Evolutionary conservation across 92 coral and sea anemone genomes (phyloP).

Genomic region (Porites cylindrica): DNA sequence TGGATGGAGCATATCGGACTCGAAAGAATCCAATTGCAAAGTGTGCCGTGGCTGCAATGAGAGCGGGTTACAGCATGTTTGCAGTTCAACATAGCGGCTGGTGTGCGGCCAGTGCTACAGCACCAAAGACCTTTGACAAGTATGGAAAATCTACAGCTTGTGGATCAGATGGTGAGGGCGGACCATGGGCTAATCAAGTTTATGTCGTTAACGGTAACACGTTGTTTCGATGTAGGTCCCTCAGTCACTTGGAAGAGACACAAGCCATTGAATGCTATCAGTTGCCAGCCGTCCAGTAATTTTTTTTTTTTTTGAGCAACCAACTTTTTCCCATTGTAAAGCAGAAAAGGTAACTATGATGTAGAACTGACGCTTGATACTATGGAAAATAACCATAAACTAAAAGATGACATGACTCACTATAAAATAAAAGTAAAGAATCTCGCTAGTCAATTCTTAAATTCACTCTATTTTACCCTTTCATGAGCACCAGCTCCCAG

Average conservation of each 20-base stretch:
- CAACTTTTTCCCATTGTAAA: too few species aligned
- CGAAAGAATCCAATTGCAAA: not conserved
- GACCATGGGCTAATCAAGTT: constrained; percentile 46
- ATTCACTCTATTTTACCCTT: too few species aligned
- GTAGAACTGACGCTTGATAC: too few species aligned
- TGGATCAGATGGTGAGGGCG: constrained; percentile 44
- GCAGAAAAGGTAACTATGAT: too few species aligned
- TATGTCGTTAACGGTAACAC: not conserved
- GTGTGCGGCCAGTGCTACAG: constrained; percentile 45
- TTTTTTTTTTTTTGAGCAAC: too few species aligned
- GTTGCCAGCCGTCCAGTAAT: too few species aligned
- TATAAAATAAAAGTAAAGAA: too few species aligned
- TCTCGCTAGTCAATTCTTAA: too few species aligned
- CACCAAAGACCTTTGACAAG: constrained; percentile 15
- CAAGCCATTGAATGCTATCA: too few species aligned
- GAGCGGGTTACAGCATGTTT: not conserved
- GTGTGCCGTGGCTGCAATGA: not conserved
- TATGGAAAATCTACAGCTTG: constrained; percentile 44
- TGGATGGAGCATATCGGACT: not conserved
- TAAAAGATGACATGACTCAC: too few species aligned
- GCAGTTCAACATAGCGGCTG: constrained; percentile 51
- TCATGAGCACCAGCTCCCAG: too few species aligned
- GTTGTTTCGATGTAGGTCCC: not conserved
- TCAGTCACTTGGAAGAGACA: not conserved
- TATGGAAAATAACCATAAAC: too few species aligned